Base-by-base conservation (phyloP, 1,140 invertebrate species). In the Drosophila arizonae region DNA sequence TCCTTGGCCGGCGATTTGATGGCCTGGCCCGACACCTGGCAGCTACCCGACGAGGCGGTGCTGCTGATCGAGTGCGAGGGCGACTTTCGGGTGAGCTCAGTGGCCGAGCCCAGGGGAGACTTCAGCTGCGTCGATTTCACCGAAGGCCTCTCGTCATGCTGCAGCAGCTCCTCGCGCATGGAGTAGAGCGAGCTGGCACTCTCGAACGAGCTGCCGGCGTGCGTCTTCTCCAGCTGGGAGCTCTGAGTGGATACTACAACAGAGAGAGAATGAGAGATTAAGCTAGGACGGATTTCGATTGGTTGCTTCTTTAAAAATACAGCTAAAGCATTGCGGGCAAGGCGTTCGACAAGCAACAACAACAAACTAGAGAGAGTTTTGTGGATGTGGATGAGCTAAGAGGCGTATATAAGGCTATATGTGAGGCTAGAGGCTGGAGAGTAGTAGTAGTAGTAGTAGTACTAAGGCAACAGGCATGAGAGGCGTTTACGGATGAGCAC, bases 161-260 rank as follows among this genome's bases (percentile, higher is more conserved):
- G 84, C 11, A 90, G 89, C 46, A 95, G 93, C 89, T 96, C 95
- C 75, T 94, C 95, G 68, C 95, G 93, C 41, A 95, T 95, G 30
- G 96, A 93, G 90, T 96, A 96, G 45, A 96, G 92, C 26, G 95
- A 96, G 60, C 95, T 96, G 45, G 95, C 95, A 84, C 95, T 96
- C 89, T 96, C 96, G 89, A 96, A 96, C 15, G 95, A 96, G 79
- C 95, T 96, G 24, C 95, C 95, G 64, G 95, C 95, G 70, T 95
- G 94, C 3, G 92, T 93, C 46, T 93, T 93, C 60, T 93, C 93
- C 48, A 93, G 92, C 58, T 93, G 92, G 26, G 93, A 94, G 39
- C 92, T 91, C 48, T 92, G 91, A 4, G 92, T 91, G 15, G 92
- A 92, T 11, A 90, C 93, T 85, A 30, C 4, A 33, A n/a, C 15